Conservation (phyloP, 2,113 vertebrate species). For the Bungarus multicinctus region DNA sequence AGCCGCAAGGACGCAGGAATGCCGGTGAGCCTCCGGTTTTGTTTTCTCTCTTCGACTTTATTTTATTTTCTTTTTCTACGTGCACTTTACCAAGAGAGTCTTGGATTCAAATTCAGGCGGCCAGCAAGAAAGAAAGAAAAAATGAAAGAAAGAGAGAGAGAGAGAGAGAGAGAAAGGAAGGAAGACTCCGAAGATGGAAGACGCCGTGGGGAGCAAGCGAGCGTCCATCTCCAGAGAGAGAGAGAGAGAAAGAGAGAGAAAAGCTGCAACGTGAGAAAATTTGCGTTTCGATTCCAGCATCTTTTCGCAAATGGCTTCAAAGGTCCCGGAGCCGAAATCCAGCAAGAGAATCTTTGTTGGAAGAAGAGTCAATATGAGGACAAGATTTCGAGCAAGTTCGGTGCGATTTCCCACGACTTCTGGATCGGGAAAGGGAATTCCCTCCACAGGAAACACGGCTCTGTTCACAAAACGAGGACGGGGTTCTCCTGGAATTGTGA, state of each 20-base stretch:
- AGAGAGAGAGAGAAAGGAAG: too few relatives aligned
- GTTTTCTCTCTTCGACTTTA: neutral
- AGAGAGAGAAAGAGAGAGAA: neutral
- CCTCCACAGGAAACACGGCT: neutral
- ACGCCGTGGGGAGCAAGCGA: neutral
- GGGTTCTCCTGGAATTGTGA: too few relatives aligned
- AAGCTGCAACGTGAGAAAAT: conserved; percentile 1
- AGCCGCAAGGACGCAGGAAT: neutral
- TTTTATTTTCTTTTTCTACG: neutral
- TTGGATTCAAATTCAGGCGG: neutral
- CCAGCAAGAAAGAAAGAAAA: too few relatives aligned
- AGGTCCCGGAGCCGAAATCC: neutral
- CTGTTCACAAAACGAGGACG: neutral
- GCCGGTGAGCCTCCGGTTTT: neutral
- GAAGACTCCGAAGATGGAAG: neutral
- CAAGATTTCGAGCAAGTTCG: too few relatives aligned
- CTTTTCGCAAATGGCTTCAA: conserved; percentile 11
- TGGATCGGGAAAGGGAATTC: neutral
- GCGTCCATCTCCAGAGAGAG: neutral
- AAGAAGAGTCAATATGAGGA: neutral
- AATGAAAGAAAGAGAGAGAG: rapidly evolving
- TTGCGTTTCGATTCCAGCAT: neutral
- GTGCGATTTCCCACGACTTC: neutral
- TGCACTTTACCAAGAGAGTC: conserved; percentile 55
- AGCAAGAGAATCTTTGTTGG: conserved; percentile 5